Conservation (phyloP, 2,888 invertebrate genomes). For the Melinopterus prodromus region DNA sequence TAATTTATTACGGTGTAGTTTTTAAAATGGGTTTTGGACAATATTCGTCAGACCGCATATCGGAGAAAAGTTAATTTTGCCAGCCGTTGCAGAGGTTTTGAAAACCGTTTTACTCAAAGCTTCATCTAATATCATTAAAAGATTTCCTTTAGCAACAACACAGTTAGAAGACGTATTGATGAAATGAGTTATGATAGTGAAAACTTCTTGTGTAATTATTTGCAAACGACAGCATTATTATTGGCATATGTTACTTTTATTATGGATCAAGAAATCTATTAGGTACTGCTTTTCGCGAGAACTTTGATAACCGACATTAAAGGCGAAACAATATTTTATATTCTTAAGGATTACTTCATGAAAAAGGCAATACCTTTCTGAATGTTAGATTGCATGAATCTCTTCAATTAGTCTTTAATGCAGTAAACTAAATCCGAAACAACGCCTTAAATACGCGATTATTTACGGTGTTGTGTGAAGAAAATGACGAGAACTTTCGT, state of each 20-base stretch:
- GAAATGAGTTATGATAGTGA: slow-evolving; percentile 47
- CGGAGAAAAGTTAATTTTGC: no score
- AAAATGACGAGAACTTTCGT: slow-evolving; percentile 47
- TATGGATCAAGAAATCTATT: slow-evolving; percentile 10
- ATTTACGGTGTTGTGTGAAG: slow-evolving; percentile 48
- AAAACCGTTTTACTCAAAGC: no score
- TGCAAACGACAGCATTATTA: slow-evolving; percentile 43
- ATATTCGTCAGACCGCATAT: no score
- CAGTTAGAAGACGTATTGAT: no score
- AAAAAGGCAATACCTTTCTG: slow-evolving; percentile 19
- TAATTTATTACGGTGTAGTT: no score
- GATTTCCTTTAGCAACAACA: no score
- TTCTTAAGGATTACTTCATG: slow-evolving; percentile 19
- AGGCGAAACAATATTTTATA: slow-evolving; percentile 21
- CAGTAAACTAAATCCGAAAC: slow-evolving; percentile 43
- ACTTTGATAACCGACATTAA: slow-evolving; percentile 24
- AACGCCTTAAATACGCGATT: slow-evolving; percentile 44
- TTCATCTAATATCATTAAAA: no score
- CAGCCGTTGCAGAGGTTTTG: no score
- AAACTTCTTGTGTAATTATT: slow-evolving; percentile 42
- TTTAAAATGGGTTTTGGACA: no score
- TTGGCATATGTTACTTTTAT: slow-evolving; percentile 47
- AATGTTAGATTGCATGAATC: slow-evolving; percentile 20
- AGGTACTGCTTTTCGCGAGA: slow-evolving; percentile 27
- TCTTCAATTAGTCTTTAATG: slow-evolving; percentile 40